Base-by-base conservation (phyloP, 1,140 invertebrate genomes). In the Lasioglossum albipes region DNA sequence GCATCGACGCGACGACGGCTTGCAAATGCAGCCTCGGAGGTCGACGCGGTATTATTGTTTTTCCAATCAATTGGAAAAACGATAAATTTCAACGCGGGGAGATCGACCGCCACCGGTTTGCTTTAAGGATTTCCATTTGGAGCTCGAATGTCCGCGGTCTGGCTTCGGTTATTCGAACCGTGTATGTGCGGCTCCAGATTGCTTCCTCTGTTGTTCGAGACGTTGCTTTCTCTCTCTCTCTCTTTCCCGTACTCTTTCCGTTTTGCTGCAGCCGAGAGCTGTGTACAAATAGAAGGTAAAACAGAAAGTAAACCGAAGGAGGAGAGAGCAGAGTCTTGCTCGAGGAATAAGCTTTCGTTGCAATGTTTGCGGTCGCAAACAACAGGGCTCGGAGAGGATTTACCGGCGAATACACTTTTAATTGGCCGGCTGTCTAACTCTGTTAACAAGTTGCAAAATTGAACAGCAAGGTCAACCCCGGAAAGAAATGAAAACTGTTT, bases 211-310 rank as follows among this genome's bases (percentile, higher is more conserved):
- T 27, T n/a, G 22, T 64, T 59, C 31, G 18, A 41, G 36, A 49
- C 10, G 66, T 13, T 3, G 2, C 45, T 10, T 3, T 49, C 45
- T 49, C 9, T 49, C 10, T 49, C 9, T 49, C 45, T 10, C 45
- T 49, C 9, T 49, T 12, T 12, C 9, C 1, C 16, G 6, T 16
- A 36, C 61, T 41, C 70, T 45, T 20, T 61, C 18, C 45, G 45
- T 36, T 20, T 65, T 9, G 36, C n/a, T 54, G 31, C 31, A 36
- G 20, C 61, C 45, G 22, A 65, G 31, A 75, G 27, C 42, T 52
- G 22, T 65, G 72, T 65, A 65, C 61, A 65, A 65, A 75, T 65
- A 75, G 45, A 75, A 65, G 45, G 27, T n/a, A 22, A n/a, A 52
- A 12, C 27, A 20, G 27, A 52, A 74, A 45, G 18, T 65, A 65